A percentile compares a stretch with the other conserved stretches of the same genome.
Evolutionary conservation across 1,140 invertebrate species (phyloP).

Genomic region (Globodera ellingtonae): DNA sequence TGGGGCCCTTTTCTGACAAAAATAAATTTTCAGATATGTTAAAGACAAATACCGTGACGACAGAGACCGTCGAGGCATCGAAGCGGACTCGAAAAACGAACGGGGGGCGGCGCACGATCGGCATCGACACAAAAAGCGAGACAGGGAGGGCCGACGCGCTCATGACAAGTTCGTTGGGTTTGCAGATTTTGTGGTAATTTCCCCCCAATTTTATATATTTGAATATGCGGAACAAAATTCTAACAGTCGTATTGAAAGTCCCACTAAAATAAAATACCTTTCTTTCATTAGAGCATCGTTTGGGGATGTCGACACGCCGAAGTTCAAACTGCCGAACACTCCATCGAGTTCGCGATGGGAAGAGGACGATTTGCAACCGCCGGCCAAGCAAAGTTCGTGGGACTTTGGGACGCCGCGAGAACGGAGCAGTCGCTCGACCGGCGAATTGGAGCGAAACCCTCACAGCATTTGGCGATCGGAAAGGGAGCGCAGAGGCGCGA

Average conservation of each 20-base stretch:
- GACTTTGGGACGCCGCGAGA: constrained; percentile 83
- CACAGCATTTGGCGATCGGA: constrained; percentile 57
- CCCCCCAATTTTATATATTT: no score
- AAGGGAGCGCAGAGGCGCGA: constrained; percentile 46
- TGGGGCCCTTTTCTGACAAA: constrained; percentile 11
- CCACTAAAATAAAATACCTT: no score
- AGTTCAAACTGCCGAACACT: constrained; percentile 70
- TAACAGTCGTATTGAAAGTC: no score
- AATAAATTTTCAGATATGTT: constrained; percentile 70
- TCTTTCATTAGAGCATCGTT: constrained; percentile 61
- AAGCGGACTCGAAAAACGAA: constrained; percentile 39
- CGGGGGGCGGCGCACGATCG: constrained; percentile 27
- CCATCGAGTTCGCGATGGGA: constrained; percentile 80
- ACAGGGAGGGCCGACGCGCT: constrained; percentile 59
- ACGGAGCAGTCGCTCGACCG: constrained; percentile 47
- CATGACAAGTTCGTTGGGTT: constrained; percentile 64
- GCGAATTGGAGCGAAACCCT: constrained; percentile 31
- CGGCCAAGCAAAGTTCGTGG: constrained; percentile 72
- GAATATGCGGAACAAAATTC: no score
- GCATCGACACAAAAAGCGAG: constrained; percentile 60
- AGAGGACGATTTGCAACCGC: constrained; percentile 70
- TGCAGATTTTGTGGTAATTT: not conserved
- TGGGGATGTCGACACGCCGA: constrained; percentile 72
- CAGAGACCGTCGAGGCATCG: constrained; percentile 49
- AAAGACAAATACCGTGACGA: constrained; percentile 71